phyloP scores from a whole-genome alignment of 2,797 vertebrate species.

The Spea hammondii region DNA sequence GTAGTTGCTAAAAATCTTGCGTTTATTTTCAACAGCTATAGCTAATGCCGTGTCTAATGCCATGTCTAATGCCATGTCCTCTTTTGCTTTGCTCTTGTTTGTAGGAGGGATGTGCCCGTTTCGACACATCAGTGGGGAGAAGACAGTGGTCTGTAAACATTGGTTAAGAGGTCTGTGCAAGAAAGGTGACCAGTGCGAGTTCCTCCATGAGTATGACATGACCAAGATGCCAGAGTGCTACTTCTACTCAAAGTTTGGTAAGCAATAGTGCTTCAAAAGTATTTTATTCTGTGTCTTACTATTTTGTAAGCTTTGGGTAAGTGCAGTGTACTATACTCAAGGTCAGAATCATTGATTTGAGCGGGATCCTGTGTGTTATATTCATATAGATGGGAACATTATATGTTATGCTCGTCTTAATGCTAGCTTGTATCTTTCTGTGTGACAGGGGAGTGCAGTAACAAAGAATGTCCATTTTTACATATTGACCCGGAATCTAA shows the following conservation, averaged over 20 bases:
- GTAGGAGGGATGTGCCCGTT: conserved; percentile 97
- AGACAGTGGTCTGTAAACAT: conserved; percentile 98
- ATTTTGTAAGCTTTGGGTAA: background rate
- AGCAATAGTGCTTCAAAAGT: conserved; percentile 48
- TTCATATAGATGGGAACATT: no score
- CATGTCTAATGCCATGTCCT: background rate
- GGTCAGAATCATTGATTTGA: no score
- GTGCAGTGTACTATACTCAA: no score
- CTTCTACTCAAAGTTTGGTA: conserved; percentile 99
- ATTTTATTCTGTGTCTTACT: background rate
- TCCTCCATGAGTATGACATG: conserved; percentile 98
- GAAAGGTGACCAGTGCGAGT: conserved; percentile 98
- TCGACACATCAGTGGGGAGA: conserved; percentile 96
- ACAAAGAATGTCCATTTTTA: conserved; percentile 97
- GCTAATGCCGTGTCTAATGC: no score
- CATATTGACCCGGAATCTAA: conserved; percentile 98
- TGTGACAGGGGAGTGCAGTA: conserved; percentile 92
- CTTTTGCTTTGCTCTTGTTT: background rate
- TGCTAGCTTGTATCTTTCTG: conserved; percentile 16
- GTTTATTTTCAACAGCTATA: no score
- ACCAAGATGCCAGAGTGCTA: conserved; percentile 99
- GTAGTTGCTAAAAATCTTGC: background rate
- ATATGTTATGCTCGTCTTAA: no score
- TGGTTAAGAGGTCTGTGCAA: conserved; percentile 97
- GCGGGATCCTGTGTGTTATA: no score